phyloP scores from a whole-genome alignment of 2,797 vertebrate species.

The Bradypodion pumilum region DNA sequence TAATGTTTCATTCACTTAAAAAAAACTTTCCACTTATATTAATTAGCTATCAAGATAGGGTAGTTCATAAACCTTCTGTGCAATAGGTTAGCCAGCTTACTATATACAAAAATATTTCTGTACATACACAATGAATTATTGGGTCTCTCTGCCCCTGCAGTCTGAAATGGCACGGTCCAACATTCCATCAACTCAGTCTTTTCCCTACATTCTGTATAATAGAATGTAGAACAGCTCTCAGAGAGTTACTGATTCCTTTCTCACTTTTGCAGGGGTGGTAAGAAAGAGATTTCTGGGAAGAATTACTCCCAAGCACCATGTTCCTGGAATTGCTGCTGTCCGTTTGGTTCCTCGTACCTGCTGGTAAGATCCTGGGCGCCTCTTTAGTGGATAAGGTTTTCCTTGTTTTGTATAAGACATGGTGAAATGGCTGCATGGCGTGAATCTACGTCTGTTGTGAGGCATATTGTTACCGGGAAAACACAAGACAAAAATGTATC shows the following conservation, averaged over 20 bases:
- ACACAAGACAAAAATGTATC: neutral
- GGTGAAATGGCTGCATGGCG: too few species aligned
- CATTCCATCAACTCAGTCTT: neutral
- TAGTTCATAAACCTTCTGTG: neutral
- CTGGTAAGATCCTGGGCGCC: slow-evolving; percentile 13
- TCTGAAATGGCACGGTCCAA: neutral
- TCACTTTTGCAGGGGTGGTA: neutral
- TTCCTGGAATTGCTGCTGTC: neutral
- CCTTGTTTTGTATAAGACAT: neutral
- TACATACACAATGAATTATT: neutral
- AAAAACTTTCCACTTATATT: neutral
- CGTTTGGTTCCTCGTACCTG: neutral
- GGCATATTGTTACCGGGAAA: neutral
- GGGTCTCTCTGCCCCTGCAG: neutral
- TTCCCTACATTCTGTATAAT: neutral
- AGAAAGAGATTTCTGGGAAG: neutral
- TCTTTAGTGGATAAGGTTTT: neutral
- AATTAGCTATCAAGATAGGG: neutral
- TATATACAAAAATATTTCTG: neutral
- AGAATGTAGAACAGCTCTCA: neutral
- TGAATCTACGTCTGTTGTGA: neutral
- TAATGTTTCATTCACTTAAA: neutral
- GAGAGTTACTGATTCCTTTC: neutral
- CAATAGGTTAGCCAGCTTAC: neutral
- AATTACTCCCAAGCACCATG: neutral